Conservation (phyloP, 2,888 invertebrate species). For the Ophion ventricosus region DNA sequence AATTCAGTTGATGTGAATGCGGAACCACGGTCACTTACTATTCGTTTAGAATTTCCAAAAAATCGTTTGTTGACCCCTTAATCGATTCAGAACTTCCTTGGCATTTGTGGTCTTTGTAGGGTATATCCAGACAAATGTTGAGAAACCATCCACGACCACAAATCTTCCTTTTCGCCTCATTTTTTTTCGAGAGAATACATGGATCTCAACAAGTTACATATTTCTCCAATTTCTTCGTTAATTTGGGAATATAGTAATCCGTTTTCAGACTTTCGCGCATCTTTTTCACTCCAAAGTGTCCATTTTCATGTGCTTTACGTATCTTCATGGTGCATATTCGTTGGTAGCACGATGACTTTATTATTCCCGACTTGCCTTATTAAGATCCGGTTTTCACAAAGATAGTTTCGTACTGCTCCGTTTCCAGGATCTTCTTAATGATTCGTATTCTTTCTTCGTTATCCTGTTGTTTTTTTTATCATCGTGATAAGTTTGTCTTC, state of each 20-base stretch:
- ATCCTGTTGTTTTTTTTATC: slow-evolving; percentile 30
- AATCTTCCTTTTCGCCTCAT: slow-evolving; percentile 74
- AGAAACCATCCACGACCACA: slow-evolving; percentile 74
- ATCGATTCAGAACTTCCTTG: slow-evolving; percentile 64
- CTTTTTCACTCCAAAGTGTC: slow-evolving; percentile 61
- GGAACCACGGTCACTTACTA: slow-evolving; percentile 69
- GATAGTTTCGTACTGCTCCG: slow-evolving; percentile 32
- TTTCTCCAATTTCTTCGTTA: slow-evolving; percentile 60
- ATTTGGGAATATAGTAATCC: slow-evolving; percentile 60
- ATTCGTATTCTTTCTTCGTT: slow-evolving; percentile 37
- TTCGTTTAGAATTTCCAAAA: slow-evolving; percentile 66
- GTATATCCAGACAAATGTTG: slow-evolving; percentile 76
- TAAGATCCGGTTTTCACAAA: slow-evolving; percentile 48
- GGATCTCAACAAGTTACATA: slow-evolving; percentile 67
- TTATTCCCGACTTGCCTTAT: slow-evolving; percentile 51
- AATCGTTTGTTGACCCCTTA: slow-evolving; percentile 47
- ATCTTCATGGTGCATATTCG: slow-evolving; percentile 54
- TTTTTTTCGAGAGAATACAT: slow-evolving; percentile 73
- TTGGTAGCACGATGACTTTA: slow-evolving; percentile 44
- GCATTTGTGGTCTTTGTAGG: slow-evolving; percentile 72
- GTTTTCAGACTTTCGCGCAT: slow-evolving; percentile 49
- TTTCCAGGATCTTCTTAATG: slow-evolving; percentile 20
- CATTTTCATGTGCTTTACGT: slow-evolving; percentile 58
- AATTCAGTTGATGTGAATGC: slow-evolving; percentile 66
- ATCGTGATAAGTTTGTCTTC: slow-evolving; percentile 31